Base-by-base conservation (phyloP, 2,113 vertebrate species). In the Platysternon megacephalum region DNA sequence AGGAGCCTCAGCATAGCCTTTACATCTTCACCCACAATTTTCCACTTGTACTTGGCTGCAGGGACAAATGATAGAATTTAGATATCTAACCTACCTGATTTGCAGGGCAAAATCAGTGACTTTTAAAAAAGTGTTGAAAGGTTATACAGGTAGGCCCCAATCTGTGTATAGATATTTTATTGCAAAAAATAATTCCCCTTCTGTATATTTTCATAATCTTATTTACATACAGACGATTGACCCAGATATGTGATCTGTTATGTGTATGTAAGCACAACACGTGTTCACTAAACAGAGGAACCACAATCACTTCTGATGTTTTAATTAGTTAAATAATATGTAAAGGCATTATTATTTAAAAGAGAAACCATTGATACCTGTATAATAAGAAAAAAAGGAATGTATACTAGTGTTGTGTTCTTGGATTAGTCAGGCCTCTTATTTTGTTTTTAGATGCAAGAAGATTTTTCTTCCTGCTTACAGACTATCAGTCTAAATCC, bases 171-270 rank as follows among this genome's bases (percentile, higher is more conserved):
- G 92, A 91, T 85, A 51, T 83, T 91, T 95, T 95, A 95, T 95
- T 97, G 95, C 90, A 58, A 94, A 95, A 95, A 95, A 97, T 95
- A 96, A 94, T 95, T 65, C 16, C 32, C 32, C 32, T 65, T 65
- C 84, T 72, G 74, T 51, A n/a, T 86, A 97, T 97, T 97, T 97
- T 97, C 96, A 97, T 97, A 97, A 97, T 96, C 96, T 94, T 96
- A 94, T 95, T 97, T 97, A 95, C 91, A 97, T 96, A 92, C 92
- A 83, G 91, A 83, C 94, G 94, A 97, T 97, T 97, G 96, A 97
- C 96, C 96, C 85, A 97, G 96, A 97, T 97, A 96, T 95, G 96
- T 97, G 93, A 92, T 95, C 94, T 88, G 94, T 96, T 96, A 91
- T 95, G 13, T 93, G 53, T 92, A 88, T 92, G 97, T 95, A 97